Percentiles rank a stretch among this genome's conserved stretches.
Evolutionary conservation across 2,888 invertebrate genomes (phyloP).

Genomic region (Chironomus tentans): DNA sequence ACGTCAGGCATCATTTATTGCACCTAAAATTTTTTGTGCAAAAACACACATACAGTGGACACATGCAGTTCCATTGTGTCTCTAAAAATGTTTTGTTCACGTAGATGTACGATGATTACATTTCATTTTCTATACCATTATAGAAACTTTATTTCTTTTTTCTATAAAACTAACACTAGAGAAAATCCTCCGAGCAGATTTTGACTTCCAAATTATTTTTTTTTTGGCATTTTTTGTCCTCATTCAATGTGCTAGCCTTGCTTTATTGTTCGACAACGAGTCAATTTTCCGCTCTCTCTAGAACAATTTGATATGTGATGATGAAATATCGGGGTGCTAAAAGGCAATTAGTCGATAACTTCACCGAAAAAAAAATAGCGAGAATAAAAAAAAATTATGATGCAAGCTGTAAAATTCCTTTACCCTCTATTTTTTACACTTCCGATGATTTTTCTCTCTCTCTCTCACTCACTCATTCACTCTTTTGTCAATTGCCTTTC

Average conservation of each 20-base stretch:
- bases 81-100: not conserved
- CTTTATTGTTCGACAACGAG: too few species aligned
- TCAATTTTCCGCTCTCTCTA: too few species aligned
- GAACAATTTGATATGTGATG: not conserved
- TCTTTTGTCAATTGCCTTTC: not conserved
- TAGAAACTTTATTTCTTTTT: not conserved
- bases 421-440: not conserved
- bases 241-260: too few species aligned
- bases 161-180: not conserved
- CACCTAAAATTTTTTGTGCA: not conserved
- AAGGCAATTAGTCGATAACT: conserved; percentile 20
- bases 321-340: conserved; percentile 12
- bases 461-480: too few species aligned
- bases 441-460: not conserved
- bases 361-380: not conserved
- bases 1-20: not conserved
- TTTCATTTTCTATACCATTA: not conserved
- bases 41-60: conserved; percentile 13
- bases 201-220: not conserved
- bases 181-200: not conserved
- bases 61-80: conserved; percentile 5
- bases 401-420: not conserved
- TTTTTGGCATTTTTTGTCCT: too few species aligned
- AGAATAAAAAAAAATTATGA: not conserved
- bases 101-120: not conserved